Evolutionary conservation across 2,888 invertebrate genomes (phyloP).

Genomic region (Anorthoa munda): DNA sequence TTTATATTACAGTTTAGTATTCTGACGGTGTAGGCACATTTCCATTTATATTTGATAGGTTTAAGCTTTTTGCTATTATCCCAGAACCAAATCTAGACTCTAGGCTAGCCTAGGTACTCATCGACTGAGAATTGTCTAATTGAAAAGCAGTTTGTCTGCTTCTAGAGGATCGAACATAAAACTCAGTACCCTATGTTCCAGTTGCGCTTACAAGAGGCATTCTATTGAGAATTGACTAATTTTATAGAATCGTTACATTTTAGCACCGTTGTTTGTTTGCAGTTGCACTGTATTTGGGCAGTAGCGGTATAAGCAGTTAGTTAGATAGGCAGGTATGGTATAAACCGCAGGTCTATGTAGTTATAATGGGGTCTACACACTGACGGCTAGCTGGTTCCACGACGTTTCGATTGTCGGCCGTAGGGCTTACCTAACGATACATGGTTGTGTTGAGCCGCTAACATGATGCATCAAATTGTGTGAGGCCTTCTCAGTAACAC

Average conservation of each 20-base stretch:
- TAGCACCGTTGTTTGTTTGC: not conserved
- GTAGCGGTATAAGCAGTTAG: not conserved
- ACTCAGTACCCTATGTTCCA: not conserved
- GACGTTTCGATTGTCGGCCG: slow-evolving; percentile 19
- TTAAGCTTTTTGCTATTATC: no score
- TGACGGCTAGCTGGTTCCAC: slow-evolving; percentile 14
- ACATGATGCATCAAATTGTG: slow-evolving; percentile 1
- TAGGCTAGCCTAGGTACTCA: no score
- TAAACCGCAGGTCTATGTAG: slow-evolving; percentile 4
- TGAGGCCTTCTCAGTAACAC: not conserved
- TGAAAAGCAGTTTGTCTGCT: not conserved
- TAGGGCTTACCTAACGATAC: slow-evolving; percentile 31
- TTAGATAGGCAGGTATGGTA: not conserved
- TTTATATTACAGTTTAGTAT: no score
- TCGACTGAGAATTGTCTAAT: no score
- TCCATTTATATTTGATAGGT: no score
- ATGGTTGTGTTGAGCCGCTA: not conserved
- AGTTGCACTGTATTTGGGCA: slow-evolving; percentile 30
- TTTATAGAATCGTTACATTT: not conserved
- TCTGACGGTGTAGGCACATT: no score
- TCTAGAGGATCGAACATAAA: not conserved
- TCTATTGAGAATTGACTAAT: not conserved
- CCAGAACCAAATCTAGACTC: no score
- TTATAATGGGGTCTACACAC: slow-evolving; percentile 40
- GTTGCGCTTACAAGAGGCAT: not conserved